phyloP scores from a whole-genome alignment of 2,797 vertebrate genomes.

The Pteronotus mesoamericanus region DNA sequence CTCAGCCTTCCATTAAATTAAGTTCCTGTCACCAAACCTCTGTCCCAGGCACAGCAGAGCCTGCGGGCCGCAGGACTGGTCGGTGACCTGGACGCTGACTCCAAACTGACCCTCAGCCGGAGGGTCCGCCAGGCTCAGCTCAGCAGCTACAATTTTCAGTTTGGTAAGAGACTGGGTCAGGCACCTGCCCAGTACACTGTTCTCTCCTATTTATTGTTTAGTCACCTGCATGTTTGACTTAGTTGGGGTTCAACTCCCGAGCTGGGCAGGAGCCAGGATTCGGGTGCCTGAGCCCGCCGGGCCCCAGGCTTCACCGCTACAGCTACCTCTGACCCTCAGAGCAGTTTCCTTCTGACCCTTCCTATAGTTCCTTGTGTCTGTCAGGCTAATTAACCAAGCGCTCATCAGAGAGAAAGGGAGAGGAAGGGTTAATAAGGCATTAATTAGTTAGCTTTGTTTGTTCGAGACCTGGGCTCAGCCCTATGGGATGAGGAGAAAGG shows the following conservation, averaged over 20 bases:
- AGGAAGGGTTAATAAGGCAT: neutral
- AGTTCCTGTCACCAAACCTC: neutral
- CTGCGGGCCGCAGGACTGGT: slow-evolving; percentile 86
- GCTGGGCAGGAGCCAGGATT: neutral
- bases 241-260: neutral
- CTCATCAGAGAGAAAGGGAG: slow-evolving; percentile 23
- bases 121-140: slow-evolving; percentile 92
- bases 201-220: neutral
- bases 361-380: neutral
- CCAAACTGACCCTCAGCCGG: slow-evolving; percentile 87
- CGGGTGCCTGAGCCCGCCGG: neutral
- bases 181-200: neutral
- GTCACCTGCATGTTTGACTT: neutral
- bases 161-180: slow-evolving; percentile 81
- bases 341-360: neutral
- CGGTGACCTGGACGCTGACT: slow-evolving; percentile 83
- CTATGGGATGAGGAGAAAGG: neutral
- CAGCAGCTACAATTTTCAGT: slow-evolving; percentile 93
- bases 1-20: neutral
- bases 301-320: neutral
- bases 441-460: slow-evolving; percentile 51
- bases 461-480: neutral
- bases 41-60: slow-evolving; percentile 83
- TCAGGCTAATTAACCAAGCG: neutral
- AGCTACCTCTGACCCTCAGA: neutral